A percentile compares a stretch with the other conserved stretches of the same genome.
Evolutionary conservation across 1,140 invertebrate species (phyloP).

Genomic region (Drosophila truncata): DNA sequence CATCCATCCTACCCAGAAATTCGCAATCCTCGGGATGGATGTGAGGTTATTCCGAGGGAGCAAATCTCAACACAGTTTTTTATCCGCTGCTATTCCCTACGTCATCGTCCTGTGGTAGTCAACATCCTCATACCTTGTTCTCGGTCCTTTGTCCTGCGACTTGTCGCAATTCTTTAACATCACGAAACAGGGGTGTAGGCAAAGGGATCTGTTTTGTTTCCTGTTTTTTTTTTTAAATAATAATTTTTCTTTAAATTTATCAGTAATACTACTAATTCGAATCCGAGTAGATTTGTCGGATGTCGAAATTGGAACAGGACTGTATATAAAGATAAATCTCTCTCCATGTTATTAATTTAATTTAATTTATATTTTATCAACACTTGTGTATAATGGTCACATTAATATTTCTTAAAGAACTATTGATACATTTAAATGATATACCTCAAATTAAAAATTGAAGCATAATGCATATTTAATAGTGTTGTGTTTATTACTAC

Average conservation of each 20-base stretch:
- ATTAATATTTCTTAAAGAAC: background rate
- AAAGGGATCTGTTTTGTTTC: background rate
- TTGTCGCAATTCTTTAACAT: slow-evolving; percentile 31
- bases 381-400: background rate
- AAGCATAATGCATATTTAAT: no score
- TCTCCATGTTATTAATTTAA: background rate
- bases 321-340: background rate
- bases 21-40: slow-evolving; percentile 21
- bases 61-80: slow-evolving; percentile 74
- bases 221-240: background rate
- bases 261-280: background rate
- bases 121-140: slow-evolving; percentile 29
- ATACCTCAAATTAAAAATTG: background rate
- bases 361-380: background rate
- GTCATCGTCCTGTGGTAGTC: slow-evolving; percentile 70
- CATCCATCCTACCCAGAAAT: slow-evolving; percentile 32
- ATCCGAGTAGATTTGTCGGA: no score
- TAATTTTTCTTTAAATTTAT: background rate
- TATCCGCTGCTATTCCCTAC: slow-evolving; percentile 27
- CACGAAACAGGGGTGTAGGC: slow-evolving; percentile 4
- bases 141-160: slow-evolving; percentile 16
- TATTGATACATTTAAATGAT: background rate
- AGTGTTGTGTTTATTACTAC: no score
- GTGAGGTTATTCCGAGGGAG: slow-evolving; percentile 50
- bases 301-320: no score